Evolutionary conservation across 2,113 vertebrate genomes (phyloP).

Genomic region (Pristiophorus japonicus): DNA sequence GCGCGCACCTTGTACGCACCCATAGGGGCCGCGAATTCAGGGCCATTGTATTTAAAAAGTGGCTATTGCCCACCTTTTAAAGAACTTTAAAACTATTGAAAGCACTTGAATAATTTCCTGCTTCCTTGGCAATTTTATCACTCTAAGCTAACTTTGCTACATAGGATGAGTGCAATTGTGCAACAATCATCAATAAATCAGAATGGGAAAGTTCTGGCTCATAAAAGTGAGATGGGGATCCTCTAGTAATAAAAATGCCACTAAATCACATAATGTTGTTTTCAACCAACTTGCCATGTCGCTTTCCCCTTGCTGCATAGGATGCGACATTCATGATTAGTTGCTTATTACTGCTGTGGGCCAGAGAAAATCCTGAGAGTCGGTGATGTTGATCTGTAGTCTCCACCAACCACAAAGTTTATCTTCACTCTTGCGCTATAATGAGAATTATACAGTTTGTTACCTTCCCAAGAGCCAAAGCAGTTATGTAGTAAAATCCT

Average conservation of each 20-base stretch:
- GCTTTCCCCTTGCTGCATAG: slow-evolving; percentile 39
- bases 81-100: neutral
- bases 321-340: slow-evolving; percentile 43
- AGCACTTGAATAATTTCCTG: slow-evolving; percentile 16
- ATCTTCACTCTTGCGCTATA: slow-evolving; percentile 9
- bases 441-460: slow-evolving; percentile 26
- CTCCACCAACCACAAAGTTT: slow-evolving; percentile 11
- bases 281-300: slow-evolving; percentile 34
- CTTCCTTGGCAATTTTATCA: slow-evolving; percentile 6
- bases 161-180: slow-evolving; percentile 12
- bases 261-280: slow-evolving; percentile 39
- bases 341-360: slow-evolving; percentile 41
- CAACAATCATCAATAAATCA: slow-evolving; percentile 40
- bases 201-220: slow-evolving; percentile 40
- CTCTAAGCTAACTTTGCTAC: neutral
- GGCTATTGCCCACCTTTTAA: neutral
- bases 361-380: slow-evolving; percentile 37
- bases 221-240: slow-evolving; percentile 42
- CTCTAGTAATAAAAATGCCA: slow-evolving; percentile 41
- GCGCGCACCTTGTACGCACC: too few relatives aligned
- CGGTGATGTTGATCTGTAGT: slow-evolving; percentile 18
- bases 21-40: too few relatives aligned
- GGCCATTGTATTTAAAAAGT: neutral
- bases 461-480: slow-evolving; percentile 22
- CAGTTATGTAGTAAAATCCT: neutral